Evolutionary conservation across 2,888 invertebrate genomes (phyloP).

Genomic region (Melinaea marsaeus): DNA sequence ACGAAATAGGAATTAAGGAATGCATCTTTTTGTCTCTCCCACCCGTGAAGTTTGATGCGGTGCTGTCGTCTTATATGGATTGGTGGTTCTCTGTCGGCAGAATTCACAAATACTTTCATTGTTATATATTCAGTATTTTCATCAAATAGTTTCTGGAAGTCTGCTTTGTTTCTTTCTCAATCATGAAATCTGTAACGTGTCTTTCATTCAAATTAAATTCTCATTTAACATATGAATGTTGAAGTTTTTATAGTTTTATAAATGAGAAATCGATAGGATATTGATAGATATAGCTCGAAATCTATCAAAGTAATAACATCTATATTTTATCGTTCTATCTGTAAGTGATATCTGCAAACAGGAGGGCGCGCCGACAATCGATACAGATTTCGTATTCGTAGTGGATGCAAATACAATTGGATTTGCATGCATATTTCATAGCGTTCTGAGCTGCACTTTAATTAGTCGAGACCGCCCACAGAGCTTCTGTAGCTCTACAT

Average conservation of each 20-base stretch:
- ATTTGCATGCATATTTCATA: conserved; percentile 52
- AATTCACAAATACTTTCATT: conserved; percentile 51
- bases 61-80: conserved; percentile 52
- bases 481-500: conserved; percentile 9
- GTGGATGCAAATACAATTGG: conserved; percentile 38
- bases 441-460: conserved; percentile 41
- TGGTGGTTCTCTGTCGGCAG: conserved; percentile 49
- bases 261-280: no score
- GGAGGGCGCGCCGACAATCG: conserved; percentile 34
- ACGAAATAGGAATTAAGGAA: conserved; percentile 40
- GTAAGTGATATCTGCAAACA: conserved; percentile 19
- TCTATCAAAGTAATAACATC: no score
- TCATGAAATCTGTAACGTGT: conserved; percentile 48
- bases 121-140: conserved; percentile 58
- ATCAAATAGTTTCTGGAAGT: conserved; percentile 51
- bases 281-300: no score
- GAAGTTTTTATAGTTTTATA: background rate
- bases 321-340: conserved; percentile 8
- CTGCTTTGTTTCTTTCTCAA: conserved; percentile 50
- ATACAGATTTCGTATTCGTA: conserved; percentile 38
- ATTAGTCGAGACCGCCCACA: conserved; percentile 51
- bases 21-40: conserved; percentile 57
- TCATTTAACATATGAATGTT: background rate
- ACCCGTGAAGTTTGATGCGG: conserved; percentile 62
- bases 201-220: conserved; percentile 22